phyloP scores from a whole-genome alignment of 2,797 vertebrate species.

The Potorous gilbertii region DNA sequence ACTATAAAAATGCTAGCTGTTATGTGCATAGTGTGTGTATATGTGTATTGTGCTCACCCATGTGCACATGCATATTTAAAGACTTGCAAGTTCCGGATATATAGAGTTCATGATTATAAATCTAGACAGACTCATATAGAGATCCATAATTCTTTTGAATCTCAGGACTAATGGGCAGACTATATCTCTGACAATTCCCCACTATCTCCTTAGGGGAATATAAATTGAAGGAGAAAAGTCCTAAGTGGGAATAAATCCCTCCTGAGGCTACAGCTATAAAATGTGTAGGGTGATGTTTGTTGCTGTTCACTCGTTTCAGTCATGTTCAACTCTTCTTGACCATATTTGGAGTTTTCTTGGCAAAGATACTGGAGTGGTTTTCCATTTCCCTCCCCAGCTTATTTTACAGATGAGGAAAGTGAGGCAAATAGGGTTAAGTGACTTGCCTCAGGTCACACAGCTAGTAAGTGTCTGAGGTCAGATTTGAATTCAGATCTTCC shows the following conservation, averaged over 20 bases:
- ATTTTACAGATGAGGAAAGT: background rate
- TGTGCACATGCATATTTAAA: background rate
- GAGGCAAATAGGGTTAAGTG: background rate
- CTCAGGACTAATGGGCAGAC: background rate
- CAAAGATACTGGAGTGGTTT: background rate
- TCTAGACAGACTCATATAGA: background rate
- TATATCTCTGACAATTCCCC: background rate
- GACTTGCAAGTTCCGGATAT: background rate
- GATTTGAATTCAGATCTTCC: background rate
- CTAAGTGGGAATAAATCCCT: constrained; percentile 45
- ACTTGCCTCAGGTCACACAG: background rate
- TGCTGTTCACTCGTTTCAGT: background rate
- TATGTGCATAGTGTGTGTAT: background rate
- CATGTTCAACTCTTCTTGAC: background rate
- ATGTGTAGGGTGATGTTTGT: background rate
- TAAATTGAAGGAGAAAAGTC: background rate
- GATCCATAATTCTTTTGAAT: background rate
- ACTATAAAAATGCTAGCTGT: background rate
- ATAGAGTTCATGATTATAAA: background rate
- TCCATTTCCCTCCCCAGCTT: background rate
- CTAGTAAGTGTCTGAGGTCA: background rate
- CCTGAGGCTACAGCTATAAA: constrained; percentile 36
- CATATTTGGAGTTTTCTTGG: background rate
- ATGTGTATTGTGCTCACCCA: background rate
- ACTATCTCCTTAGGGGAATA: background rate